Evolutionary conservation across 1,140 invertebrate genomes (phyloP), one percentile per base, ranked within the genome.

Genomic region (Euschistus heros): DNA sequence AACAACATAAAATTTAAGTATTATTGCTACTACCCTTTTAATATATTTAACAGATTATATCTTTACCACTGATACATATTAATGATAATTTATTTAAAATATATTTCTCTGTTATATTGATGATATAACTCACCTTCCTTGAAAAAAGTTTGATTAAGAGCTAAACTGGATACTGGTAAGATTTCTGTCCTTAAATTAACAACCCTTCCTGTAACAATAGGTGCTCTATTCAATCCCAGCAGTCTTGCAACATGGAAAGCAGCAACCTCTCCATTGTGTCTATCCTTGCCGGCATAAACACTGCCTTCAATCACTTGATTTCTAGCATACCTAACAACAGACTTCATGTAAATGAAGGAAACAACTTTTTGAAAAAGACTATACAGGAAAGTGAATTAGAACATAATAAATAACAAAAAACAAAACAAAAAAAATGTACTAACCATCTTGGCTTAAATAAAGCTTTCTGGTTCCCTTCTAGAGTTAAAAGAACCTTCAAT

Each of bases 261-360:
- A 70, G 90, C 86, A n/a, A 96, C 86, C 81, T 97, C 94, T n/a
- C 90, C 91, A 76, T 90, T 90, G 73, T 95, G 91, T 14, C 93
- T 79, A 75, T 97, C 94, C 75, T 88, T 89, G 18, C 94, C 94
- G 55, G 83, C 82, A 79, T 94, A 94, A 13, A 93, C 88, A 44
- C 82, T 79, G 2, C 89, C 92, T 68, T 83, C 79, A 57, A 96
- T 84, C 7, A 94, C 74, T 71, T 86, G 79, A 66, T 85, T 81
- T 72, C 87, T 78, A 8, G 80, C 73, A 76, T 94, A 96, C 84
- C 81, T 82, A 67, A 13, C 68, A 66, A 18, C 5, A 65, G 15
- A 20, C n/a, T 27, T 27, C 1, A 59, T 24, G 2, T 14, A 13
- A 59, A n/a, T 18, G 22, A 54, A 10, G 7, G 8, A 54, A 18